These are phyloP conservation scores for Achatina immaculata DNA, from an alignment of 1,140 invertebrate species.

Conservation along the genomic window DNA sequence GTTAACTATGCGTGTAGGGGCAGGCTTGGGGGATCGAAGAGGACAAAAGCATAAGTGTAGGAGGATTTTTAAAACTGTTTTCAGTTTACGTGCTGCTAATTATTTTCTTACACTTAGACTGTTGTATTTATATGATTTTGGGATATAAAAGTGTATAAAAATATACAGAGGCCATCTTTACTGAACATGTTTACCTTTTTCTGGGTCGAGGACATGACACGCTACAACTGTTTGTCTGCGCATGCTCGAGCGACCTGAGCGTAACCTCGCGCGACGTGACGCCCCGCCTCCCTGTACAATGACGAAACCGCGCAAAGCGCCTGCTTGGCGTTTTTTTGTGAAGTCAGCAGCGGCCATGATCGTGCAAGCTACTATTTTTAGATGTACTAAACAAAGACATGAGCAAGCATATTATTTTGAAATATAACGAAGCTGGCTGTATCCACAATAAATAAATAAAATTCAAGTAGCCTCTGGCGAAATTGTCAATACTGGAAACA, in stretches of 20 bases:
- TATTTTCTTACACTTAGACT: too few relatives aligned
- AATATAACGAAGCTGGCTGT: conserved; percentile 3
- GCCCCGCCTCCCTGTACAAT: conserved; percentile 21
- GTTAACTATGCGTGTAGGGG: too few relatives aligned
- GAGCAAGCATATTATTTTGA: conserved; percentile 35
- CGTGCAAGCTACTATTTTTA: conserved; percentile 28
- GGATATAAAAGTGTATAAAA: too few relatives aligned
- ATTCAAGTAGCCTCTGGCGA: too few relatives aligned
- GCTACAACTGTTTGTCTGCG: neutral
- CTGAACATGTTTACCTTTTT: neutral
- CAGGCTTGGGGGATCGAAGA: too few relatives aligned
- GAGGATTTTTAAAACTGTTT: too few relatives aligned
- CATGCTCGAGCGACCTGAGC: neutral
- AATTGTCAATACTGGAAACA: too few relatives aligned
- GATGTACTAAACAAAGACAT: conserved; percentile 37
- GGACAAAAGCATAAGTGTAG: too few relatives aligned
- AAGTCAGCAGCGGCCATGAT: conserved; percentile 34
- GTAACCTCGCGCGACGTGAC: conserved; percentile 8
- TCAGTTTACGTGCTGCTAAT: too few relatives aligned
- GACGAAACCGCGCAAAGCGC: conserved; percentile 37
- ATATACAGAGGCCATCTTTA: too few relatives aligned
- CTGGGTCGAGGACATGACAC: neutral
- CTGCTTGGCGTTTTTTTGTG: conserved; percentile 23
- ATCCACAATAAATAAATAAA: neutral
- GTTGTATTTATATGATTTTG: too few relatives aligned